Percentiles rank a stretch among this genome's conserved stretches.
phyloP scores from a whole-genome alignment of 1,140 invertebrate species.

The Musca vetustissima region DNA sequence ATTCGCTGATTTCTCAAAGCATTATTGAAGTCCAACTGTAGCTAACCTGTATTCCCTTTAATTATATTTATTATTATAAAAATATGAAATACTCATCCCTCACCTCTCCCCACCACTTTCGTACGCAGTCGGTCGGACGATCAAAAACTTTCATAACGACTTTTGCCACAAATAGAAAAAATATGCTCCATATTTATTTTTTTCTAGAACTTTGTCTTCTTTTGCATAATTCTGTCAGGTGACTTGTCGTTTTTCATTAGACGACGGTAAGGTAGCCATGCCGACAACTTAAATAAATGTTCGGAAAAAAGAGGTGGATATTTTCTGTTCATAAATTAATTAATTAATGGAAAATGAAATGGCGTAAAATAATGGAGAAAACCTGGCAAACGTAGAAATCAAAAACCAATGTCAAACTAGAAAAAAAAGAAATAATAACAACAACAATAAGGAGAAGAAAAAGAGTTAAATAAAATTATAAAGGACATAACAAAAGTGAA shows the following conservation, averaged over 20 bases:
- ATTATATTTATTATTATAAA: too few species aligned
- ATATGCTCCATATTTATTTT: not conserved
- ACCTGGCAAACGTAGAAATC: not conserved
- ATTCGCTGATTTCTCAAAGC: too few species aligned
- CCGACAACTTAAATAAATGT: slow-evolving; percentile 16
- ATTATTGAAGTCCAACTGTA: too few species aligned
- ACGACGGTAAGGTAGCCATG: not conserved
- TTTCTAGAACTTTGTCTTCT: not conserved
- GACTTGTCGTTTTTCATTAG: slow-evolving; percentile 19
- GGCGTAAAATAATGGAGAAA: too few species aligned
- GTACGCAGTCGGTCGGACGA: not conserved
- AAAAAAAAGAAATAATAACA: not conserved
- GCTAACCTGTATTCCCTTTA: too few species aligned
- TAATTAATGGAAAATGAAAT: slow-evolving; percentile 1
- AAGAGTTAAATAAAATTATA: slow-evolving; percentile 1
- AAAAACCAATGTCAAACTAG: too few species aligned
- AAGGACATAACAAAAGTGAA: not conserved
- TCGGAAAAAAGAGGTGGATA: slow-evolving; percentile 8
- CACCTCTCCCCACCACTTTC: too few species aligned
- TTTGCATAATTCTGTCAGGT: not conserved
- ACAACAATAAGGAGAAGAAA: not conserved
- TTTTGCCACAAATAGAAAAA: not conserved
- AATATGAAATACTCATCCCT: too few species aligned
- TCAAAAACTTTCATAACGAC: slow-evolving; percentile 12
- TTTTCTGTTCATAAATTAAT: slow-evolving; percentile 20